Percentiles rank a stretch among this genome's conserved stretches.
phyloP scores from a whole-genome alignment of 2,113 vertebrate species.

The Nipponia nippon region DNA sequence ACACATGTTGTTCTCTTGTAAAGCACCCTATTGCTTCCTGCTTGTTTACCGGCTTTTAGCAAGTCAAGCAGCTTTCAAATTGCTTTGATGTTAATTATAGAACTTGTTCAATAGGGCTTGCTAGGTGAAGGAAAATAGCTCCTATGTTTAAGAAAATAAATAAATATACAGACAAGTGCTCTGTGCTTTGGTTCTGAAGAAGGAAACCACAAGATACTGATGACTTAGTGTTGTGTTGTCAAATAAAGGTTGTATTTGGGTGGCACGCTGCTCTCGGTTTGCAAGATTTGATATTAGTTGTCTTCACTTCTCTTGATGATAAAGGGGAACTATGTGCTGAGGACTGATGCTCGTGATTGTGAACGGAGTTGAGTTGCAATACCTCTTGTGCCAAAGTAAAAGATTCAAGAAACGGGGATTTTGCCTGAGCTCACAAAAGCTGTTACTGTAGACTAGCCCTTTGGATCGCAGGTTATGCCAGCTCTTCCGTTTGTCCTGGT shows the following conservation, averaged over 20 bases:
- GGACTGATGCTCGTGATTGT: neutral
- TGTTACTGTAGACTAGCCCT: rapidly evolving
- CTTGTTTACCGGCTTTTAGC: slow-evolving; percentile 41
- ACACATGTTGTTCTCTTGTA: slow-evolving; percentile 48
- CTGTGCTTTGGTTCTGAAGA: neutral
- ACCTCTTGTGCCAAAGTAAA: neutral
- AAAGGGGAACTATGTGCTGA: neutral
- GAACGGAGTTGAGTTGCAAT: neutral
- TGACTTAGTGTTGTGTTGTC: neutral
- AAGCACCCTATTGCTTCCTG: slow-evolving; percentile 37
- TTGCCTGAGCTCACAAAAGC: neutral
- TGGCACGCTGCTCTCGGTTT: neutral
- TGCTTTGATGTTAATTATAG: slow-evolving; percentile 64
- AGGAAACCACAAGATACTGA: neutral
- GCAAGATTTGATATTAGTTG: neutral
- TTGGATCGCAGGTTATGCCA: neutral
- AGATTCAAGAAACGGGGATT: neutral
- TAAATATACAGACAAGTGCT: neutral
- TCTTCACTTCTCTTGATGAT: neutral
- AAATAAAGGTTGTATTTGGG: neutral
- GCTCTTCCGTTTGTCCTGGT: neutral
- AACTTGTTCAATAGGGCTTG: slow-evolving; percentile 26
- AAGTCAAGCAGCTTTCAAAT: slow-evolving; percentile 50
- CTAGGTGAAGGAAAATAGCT: slow-evolving; percentile 39
- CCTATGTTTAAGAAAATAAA: slow-evolving; percentile 31